A percentile compares a stretch with the other conserved stretches of the same genome.
These are phyloP conservation scores for Subacronicta megacephala DNA, from an alignment of 2,888 invertebrate genomes.

Conservation along the genomic window DNA sequence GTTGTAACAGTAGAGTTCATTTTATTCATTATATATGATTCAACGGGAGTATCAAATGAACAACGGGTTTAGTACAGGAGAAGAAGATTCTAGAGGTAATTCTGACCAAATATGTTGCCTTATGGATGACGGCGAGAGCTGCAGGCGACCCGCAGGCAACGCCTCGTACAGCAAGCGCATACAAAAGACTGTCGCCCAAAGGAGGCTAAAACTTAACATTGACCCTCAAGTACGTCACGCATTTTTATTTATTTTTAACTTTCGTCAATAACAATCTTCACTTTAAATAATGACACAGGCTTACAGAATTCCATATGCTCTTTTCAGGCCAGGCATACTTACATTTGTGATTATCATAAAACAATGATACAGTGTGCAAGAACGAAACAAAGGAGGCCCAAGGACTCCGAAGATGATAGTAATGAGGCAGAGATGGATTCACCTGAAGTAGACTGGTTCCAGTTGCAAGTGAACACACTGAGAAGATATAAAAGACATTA, in stretches of 20 bases:
- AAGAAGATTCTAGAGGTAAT: constrained; percentile 96
- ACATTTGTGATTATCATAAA: constrained; percentile 99
- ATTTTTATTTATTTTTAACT: constrained; percentile 36
- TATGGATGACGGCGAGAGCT: constrained; percentile 96
- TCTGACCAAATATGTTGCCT: constrained; percentile 97
- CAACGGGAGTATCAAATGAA: constrained; percentile 91
- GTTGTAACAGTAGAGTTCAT: constrained; percentile 72
- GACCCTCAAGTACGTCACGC: constrained; percentile 90
- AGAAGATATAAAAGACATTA: constrained; percentile 97
- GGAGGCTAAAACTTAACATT: constrained; percentile 96
- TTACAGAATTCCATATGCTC: constrained; percentile 41
- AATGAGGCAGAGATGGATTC: constrained; percentile 97
- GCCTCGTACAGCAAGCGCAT: constrained; percentile 99
- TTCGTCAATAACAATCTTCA: constrained; percentile 15
- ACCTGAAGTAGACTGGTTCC: constrained; percentile 98
- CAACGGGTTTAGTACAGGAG: constrained; percentile 97
- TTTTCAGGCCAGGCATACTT: constrained; percentile 96
- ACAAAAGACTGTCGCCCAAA: constrained; percentile 97
- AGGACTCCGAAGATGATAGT: constrained; percentile 98
- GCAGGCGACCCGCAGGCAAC: constrained; percentile 96
- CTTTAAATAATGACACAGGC: constrained; percentile 11
- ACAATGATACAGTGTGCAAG: constrained; percentile 98
- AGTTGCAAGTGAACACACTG: constrained; percentile 97
- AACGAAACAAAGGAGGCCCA: constrained; percentile 95
- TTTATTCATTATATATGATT: constrained; percentile 88